These are phyloP conservation scores for Leptonema lineaticorne DNA, from an alignment of 1,140 invertebrate species.

Conservation along the genomic window DNA sequence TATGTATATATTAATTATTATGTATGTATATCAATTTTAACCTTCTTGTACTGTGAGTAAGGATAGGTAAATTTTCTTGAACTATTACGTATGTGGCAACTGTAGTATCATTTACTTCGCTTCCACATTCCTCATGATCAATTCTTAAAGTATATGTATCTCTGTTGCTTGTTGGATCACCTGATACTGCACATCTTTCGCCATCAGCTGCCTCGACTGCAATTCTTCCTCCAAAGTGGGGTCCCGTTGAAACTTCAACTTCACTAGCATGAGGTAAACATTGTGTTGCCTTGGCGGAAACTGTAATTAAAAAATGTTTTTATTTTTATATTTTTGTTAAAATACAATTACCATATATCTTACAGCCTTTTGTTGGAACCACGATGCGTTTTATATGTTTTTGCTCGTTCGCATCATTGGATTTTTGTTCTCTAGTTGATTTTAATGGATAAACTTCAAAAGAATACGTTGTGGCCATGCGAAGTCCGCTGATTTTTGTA, in stretches of 20 bases:
- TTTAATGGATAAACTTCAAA: slow-evolving; percentile 64
- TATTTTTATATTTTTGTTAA: slow-evolving; percentile 15
- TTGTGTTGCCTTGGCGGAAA: slow-evolving; percentile 74
- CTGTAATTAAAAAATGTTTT: slow-evolving; percentile 49
- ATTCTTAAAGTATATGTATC: slow-evolving; percentile 73
- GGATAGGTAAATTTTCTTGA: slow-evolving; percentile 76
- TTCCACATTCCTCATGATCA: slow-evolving; percentile 73
- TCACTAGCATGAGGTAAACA: slow-evolving; percentile 75
- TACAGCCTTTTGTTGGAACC: slow-evolving; percentile 78
- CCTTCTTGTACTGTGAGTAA: slow-evolving; percentile 76
- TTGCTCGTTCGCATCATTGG: slow-evolving; percentile 45
- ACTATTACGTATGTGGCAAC: slow-evolving; percentile 78
- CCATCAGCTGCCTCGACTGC: slow-evolving; percentile 68
- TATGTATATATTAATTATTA: neutral
- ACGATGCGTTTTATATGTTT: slow-evolving; percentile 60
- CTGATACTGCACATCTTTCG: slow-evolving; percentile 62
- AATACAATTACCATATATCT: slow-evolving; percentile 45
- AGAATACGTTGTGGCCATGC: slow-evolving; percentile 78
- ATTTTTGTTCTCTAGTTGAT: slow-evolving; percentile 45
- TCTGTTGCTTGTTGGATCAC: slow-evolving; percentile 63
- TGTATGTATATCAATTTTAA: slow-evolving; percentile 35
- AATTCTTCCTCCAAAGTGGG: slow-evolving; percentile 73
- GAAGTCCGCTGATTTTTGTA: slow-evolving; percentile 61
- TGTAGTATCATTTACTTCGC: slow-evolving; percentile 68
- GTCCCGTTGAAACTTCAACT: slow-evolving; percentile 77